Evolutionary conservation across 1,140 invertebrate species (phyloP).

Genomic region (Eubasilissa regina): DNA sequence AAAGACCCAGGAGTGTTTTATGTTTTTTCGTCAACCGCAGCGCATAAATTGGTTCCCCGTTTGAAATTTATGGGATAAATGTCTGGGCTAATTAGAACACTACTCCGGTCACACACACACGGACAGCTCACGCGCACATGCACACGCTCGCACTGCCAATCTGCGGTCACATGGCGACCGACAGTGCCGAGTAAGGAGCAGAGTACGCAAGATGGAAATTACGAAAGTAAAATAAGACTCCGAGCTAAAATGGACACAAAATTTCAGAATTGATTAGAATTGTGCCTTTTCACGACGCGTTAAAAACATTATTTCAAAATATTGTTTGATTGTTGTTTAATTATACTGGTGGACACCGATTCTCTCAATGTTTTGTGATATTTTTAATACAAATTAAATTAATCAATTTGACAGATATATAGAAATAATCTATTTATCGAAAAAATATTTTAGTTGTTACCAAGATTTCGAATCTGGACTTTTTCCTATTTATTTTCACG

Average conservation of each 20-base stretch:
- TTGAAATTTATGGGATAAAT: constrained; percentile 49
- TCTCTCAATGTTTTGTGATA: too few species aligned
- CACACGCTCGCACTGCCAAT: constrained; percentile 18
- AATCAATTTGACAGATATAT: too few species aligned
- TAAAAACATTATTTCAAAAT: too few species aligned
- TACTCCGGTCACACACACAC: constrained; percentile 24
- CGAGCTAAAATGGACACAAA: not conserved
- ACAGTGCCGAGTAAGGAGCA: constrained; percentile 5
- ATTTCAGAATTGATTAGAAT: too few species aligned
- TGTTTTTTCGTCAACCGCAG: constrained; percentile 47
- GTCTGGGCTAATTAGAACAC: constrained; percentile 53
- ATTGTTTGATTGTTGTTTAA: too few species aligned
- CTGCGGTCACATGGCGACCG: constrained; percentile 21
- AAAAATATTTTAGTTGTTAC: too few species aligned
- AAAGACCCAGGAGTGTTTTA: constrained; percentile 40
- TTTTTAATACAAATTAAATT: too few species aligned
- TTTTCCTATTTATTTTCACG: too few species aligned
- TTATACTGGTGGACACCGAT: too few species aligned
- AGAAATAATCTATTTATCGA: too few species aligned
- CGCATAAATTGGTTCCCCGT: constrained; percentile 50
- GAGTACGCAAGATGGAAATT: not conserved
- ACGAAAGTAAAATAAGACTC: constrained; percentile 1
- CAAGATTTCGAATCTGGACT: too few species aligned
- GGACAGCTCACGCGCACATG: not conserved
- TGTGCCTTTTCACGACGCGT: too few species aligned